Conservation (phyloP, 92 coral and sea anemone genomes). For the Isaurus tuberculatus region DNA sequence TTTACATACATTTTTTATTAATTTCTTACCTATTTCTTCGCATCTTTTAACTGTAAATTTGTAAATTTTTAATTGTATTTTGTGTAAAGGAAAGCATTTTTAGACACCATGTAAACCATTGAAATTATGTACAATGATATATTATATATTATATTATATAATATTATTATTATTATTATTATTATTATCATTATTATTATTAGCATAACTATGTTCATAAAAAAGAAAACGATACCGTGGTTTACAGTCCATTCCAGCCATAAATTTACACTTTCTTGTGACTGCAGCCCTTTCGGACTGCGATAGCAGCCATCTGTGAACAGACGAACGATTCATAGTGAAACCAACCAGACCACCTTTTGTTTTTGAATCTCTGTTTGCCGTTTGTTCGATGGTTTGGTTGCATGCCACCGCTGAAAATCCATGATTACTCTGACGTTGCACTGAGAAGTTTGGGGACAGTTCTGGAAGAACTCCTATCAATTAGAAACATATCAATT, state of each 20-base stretch:
- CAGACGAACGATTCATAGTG: slow-evolving; percentile 43
- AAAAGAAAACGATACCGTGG: slow-evolving; percentile 39
- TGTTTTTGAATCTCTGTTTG: slow-evolving; percentile 53
- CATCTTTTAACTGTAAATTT: no score
- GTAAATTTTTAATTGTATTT: no score
- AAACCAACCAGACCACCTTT: slow-evolving; percentile 52
- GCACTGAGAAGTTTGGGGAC: slow-evolving; percentile 48
- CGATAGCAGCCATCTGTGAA: slow-evolving; percentile 54
- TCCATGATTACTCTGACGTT: slow-evolving; percentile 40
- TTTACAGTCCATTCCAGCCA: slow-evolving; percentile 54
- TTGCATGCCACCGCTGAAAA: slow-evolving; percentile 59
- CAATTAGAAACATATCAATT: slow-evolving; percentile 35
- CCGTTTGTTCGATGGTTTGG: slow-evolving; percentile 61
- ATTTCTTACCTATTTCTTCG: no score
- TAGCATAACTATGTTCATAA: no score
- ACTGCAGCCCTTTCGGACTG: slow-evolving; percentile 62
- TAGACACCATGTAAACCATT: no score
- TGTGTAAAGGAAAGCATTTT: no score
- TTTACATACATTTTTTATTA: no score
- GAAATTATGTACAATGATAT: no score
- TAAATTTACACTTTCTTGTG: slow-evolving; percentile 40
- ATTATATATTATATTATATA: no score
- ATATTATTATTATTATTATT: no score
- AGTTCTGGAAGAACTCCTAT: slow-evolving; percentile 43
- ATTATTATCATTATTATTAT: no score